Base-by-base conservation (phyloP, 2,888 invertebrate genomes). In the Entomobrya proxima region DNA sequence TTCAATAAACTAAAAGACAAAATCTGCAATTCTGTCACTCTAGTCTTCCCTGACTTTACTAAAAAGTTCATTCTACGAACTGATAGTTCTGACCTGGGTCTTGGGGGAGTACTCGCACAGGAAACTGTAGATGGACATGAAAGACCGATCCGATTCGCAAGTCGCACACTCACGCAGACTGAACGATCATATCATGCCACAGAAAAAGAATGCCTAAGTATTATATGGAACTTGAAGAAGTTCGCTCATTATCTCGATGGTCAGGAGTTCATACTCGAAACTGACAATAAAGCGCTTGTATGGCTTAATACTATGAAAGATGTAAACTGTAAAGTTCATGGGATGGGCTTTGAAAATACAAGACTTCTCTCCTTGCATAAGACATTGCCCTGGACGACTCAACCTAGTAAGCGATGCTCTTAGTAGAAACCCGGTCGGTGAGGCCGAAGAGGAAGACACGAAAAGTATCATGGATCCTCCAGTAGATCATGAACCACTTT, bases 31-130 rank as follows among this genome's bases (percentile, higher is more conserved):
- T 78, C 87, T 7, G 72, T 89, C 0, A 86, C 89, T 0, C 69
- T 91, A 13, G 80, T 78, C 15, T 90, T 90, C 67, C 90, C 90
- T 2, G 88, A 90, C 61, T 89, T 90, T 61, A 67, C 83, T 0
- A 47, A 85, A 18, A 80, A 55, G 11, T 89, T 89, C 30, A 86
- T 89, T 13, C 47, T 91, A 9, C 84, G 89, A 2, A 91, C 91
- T 0, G 90, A 91, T 78, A 90, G 90, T 0, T 88, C 89, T 2
- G 76, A 81, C 0, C 32, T 69, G 11, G 90, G 90, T 5, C 75
- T 91, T 3, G 91, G 90, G 13, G 90, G 88, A 1, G 86, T 91
- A 0, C 81, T 91, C 13, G 82, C 87, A 6, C 90, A 91, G 40
- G 86, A 86, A 0, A 44, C 24, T 37, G n/a, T 24, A 7, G 35